Percentiles rank a stretch among this genome's conserved stretches.
Conservation (phyloP, 2,888 invertebrate genomes). For the Plagodis dolabraria region DNA sequence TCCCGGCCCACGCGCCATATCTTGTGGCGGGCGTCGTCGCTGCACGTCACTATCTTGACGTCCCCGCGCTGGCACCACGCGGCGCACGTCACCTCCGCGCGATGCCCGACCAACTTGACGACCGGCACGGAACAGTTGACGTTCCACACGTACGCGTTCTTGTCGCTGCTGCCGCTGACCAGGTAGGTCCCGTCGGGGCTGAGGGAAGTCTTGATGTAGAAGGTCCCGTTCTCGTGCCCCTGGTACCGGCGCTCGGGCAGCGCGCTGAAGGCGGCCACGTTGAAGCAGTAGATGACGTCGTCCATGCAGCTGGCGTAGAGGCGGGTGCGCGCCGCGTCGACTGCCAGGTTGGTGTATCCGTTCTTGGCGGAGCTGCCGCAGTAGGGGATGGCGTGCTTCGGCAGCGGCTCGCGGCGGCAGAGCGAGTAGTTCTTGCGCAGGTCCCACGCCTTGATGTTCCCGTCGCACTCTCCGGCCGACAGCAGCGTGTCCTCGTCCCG, state of each 20-base stretch:
- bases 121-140: conserved; percentile 87
- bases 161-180: conserved; percentile 95
- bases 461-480: conserved; percentile 95
- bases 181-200: conserved; percentile 93
- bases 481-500: conserved; percentile 91
- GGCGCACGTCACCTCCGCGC: conserved; percentile 94
- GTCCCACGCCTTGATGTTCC: conserved; percentile 95
- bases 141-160: conserved; percentile 94
- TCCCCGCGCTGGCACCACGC: conserved; percentile 88
- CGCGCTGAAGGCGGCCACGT: conserved; percentile 88
- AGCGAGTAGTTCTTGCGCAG: conserved; percentile 91
- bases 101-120: conserved; percentile 89
- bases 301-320: conserved; percentile 96
- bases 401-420: conserved; percentile 88
- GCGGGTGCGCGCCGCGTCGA: conserved; percentile 88
- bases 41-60: conserved; percentile 87
- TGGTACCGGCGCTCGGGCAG: conserved; percentile 87
- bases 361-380: conserved; percentile 87
- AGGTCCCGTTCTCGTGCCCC: conserved; percentile 92
- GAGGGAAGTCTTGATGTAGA: conserved; percentile 93
- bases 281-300: conserved; percentile 93
- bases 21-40: conserved; percentile 92
- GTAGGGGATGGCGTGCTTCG: conserved; percentile 90
- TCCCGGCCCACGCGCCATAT: conserved; percentile 89
- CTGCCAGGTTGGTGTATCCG: conserved; percentile 91